Evolutionary conservation across 2,888 invertebrate species (phyloP).

Genomic region (Tubulanus polymorphus): DNA sequence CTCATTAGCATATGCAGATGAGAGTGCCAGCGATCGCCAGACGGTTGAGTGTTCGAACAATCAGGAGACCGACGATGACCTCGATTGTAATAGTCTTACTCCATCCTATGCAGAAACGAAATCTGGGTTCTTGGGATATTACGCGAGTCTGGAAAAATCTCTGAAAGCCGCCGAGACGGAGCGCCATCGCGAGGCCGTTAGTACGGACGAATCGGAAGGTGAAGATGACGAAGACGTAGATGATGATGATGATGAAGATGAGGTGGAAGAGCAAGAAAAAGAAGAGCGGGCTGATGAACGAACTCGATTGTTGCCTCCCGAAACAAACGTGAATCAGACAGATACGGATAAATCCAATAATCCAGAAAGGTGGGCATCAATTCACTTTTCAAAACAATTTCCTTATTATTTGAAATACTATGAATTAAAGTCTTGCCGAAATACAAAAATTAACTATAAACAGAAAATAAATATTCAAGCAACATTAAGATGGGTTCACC

Average conservation of each 20-base stretch:
- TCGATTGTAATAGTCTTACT: conserved; percentile 7
- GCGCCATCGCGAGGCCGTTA: too few relatives aligned
- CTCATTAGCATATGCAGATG: conserved; percentile 19
- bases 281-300: conserved; percentile 19
- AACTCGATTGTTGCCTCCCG: conserved; percentile 9
- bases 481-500: too few relatives aligned
- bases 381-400: too few relatives aligned
- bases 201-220: conserved; percentile 27
- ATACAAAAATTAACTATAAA: too few relatives aligned
- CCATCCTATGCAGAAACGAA: conserved; percentile 2
- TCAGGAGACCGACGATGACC: conserved; percentile 14
- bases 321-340: not conserved
- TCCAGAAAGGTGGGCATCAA: conserved; percentile 5
- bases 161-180: too few relatives aligned
- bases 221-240: conserved; percentile 29
- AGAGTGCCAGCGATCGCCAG: too few relatives aligned
- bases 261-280: conserved; percentile 24
- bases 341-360: conserved; percentile 3
- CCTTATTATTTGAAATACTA: too few relatives aligned
- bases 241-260: conserved; percentile 18
- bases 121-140: conserved; percentile 45
- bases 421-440: too few relatives aligned
- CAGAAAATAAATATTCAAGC: too few relatives aligned
- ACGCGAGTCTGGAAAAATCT: conserved; percentile 38
- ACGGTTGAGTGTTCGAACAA: conserved; percentile 20